A percentile compares a stretch with the other conserved stretches of the same genome.
These are phyloP conservation scores for Chauna torquata DNA, from an alignment of 2,113 vertebrate species.

Conservation along the genomic window DNA sequence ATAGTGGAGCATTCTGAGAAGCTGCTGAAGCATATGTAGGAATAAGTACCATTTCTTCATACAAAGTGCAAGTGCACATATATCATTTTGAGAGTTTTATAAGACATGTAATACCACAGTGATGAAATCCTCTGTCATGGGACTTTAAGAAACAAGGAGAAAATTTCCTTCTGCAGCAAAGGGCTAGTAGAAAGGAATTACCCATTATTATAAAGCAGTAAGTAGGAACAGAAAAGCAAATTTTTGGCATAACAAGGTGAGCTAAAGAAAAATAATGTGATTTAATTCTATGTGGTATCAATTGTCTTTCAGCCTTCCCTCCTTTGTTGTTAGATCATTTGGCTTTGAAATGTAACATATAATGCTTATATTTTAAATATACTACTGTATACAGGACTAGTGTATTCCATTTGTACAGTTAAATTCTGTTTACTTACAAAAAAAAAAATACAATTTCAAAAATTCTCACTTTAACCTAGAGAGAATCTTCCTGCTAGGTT, in stretches of 20 bases:
- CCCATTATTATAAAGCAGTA: neutral
- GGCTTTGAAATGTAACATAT: neutral
- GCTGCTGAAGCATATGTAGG: neutral
- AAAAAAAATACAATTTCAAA: neutral
- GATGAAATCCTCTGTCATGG: neutral
- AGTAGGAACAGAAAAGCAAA: neutral
- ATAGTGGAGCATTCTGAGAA: neutral
- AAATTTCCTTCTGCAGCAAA: neutral
- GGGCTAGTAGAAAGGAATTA: neutral
- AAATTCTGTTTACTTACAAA: neutral
- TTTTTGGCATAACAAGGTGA: neutral
- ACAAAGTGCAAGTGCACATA: neutral
- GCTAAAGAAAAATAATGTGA: neutral
- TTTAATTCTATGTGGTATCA: neutral
- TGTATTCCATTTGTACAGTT: neutral
- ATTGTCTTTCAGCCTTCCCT: neutral
- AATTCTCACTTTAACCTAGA: neutral
- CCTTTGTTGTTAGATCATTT: neutral
- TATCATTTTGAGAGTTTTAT: neutral
- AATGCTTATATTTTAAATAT: neutral
- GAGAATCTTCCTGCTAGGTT: neutral
- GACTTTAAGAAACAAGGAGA: neutral
- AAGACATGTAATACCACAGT: neutral
- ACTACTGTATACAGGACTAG: neutral
- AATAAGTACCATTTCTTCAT: neutral